Evolutionary conservation across 2,113 vertebrate species (phyloP).

Genomic region (Platysteira castanea): DNA sequence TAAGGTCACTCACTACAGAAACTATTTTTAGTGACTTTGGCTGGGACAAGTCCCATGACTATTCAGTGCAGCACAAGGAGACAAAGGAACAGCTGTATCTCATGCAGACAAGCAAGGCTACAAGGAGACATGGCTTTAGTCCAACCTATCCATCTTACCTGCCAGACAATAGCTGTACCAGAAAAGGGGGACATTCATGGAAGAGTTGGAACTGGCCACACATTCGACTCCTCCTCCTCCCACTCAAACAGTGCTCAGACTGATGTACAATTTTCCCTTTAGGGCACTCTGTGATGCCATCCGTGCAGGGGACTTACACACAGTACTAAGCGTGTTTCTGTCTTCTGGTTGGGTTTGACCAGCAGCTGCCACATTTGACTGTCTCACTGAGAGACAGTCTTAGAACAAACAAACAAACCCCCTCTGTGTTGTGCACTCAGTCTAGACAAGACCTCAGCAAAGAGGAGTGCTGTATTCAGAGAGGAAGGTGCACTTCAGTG

Average conservation of each 20-base stretch:
- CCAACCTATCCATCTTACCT: not conserved
- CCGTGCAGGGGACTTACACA: not conserved
- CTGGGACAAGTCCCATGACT: rapidly evolving
- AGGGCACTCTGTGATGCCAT: not conserved
- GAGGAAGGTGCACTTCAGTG: not conserved
- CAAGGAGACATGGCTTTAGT: not conserved
- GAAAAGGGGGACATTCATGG: not conserved
- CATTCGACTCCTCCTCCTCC: not conserved
- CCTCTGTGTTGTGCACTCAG: not conserved
- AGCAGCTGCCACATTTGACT: not conserved
- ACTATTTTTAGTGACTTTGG: not conserved
- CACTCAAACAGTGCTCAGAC: not conserved
- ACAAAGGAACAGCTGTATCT: not conserved
- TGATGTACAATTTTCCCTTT: not conserved
- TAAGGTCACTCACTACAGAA: not conserved
- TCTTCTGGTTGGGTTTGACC: not conserved
- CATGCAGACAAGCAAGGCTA: not conserved
- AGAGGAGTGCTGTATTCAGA: not conserved
- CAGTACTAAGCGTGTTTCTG: not conserved
- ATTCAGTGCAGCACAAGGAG: not conserved
- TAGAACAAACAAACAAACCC: not conserved
- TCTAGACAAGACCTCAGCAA: not conserved
- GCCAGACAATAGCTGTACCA: not conserved
- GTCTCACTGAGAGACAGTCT: not conserved
- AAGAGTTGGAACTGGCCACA: not conserved